These are phyloP conservation scores for Agraylea sexmaculata DNA, from an alignment of 1,140 invertebrate genomes.

Conservation along the genomic window DNA sequence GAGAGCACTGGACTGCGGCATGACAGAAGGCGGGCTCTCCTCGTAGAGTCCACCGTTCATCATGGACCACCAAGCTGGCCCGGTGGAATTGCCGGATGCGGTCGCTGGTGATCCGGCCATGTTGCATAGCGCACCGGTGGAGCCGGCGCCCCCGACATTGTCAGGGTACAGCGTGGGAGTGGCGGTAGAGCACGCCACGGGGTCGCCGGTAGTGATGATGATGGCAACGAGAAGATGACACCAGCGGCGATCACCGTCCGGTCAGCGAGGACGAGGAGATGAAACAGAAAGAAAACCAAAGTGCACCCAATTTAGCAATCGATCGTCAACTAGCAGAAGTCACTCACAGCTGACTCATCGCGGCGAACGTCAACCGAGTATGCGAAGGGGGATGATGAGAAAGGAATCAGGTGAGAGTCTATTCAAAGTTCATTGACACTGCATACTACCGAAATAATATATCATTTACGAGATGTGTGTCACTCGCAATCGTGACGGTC, in stretches of 20 bases:
- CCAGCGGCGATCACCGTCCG: too few relatives aligned
- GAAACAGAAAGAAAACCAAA: slow-evolving; percentile 2
- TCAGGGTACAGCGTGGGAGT: slow-evolving; percentile 63
- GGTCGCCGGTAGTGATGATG: slow-evolving; percentile 61
- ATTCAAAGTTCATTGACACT: too few relatives aligned
- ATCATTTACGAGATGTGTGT: too few relatives aligned
- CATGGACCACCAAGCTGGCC: slow-evolving; percentile 70
- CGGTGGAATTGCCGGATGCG: slow-evolving; percentile 63
- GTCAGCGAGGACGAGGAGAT: slow-evolving; percentile 20
- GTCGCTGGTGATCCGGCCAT: slow-evolving; percentile 63
- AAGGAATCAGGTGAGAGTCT: too few relatives aligned
- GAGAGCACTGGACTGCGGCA: slow-evolving; percentile 38
- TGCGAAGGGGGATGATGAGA: too few relatives aligned
- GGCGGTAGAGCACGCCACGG: slow-evolving; percentile 66
- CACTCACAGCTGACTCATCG: slow-evolving; percentile 7
- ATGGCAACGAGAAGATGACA: too few relatives aligned
- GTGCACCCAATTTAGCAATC: slow-evolving; percentile 19
- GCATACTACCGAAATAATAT: too few relatives aligned
- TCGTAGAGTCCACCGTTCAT: slow-evolving; percentile 69
- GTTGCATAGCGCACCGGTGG: slow-evolving; percentile 55
- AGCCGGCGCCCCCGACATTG: slow-evolving; percentile 59
- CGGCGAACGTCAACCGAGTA: slow-evolving; percentile 18
- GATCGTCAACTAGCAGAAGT: slow-evolving; percentile 11
- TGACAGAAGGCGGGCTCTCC: slow-evolving; percentile 55
- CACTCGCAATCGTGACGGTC: too few relatives aligned